phyloP scores from a whole-genome alignment of 2,888 invertebrate genomes.

The Chalcis sispes region DNA sequence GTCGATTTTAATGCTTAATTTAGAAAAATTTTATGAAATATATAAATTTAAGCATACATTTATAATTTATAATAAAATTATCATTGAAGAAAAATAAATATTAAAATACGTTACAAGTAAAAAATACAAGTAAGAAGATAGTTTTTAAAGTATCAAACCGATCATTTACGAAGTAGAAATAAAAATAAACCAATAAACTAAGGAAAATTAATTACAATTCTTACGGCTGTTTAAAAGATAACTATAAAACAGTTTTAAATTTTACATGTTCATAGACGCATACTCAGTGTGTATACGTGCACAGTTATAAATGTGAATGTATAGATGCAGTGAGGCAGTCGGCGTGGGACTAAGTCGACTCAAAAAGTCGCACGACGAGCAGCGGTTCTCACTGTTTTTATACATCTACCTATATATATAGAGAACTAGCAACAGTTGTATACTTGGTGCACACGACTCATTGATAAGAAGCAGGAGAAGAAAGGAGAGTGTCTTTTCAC shows the following conservation, averaged over 20 bases:
- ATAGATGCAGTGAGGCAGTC: slow-evolving; percentile 44
- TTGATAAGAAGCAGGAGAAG: background rate
- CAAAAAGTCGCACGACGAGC: slow-evolving; percentile 75
- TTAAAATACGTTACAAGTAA: too few relatives aligned
- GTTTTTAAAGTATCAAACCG: too few relatives aligned
- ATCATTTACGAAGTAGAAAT: too few relatives aligned
- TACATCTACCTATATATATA: background rate
- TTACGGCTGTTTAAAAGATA: background rate
- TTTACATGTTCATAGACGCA: background rate
- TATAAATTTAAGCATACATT: too few relatives aligned
- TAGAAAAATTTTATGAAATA: too few relatives aligned
- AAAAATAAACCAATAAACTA: too few relatives aligned
- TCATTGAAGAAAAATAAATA: too few relatives aligned
- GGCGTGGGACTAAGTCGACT: slow-evolving; percentile 74
- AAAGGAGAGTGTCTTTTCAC: slow-evolving; percentile 7
- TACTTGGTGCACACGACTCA: slow-evolving; percentile 23
- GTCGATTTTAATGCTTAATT: too few relatives aligned
- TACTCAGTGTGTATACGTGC: background rate
- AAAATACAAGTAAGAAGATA: too few relatives aligned
- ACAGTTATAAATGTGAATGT: background rate
- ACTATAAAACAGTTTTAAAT: background rate
- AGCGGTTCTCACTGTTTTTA: slow-evolving; percentile 69
- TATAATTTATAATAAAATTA: too few relatives aligned
- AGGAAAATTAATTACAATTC: background rate
- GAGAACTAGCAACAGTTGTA: background rate